Percentiles rank a stretch among this genome's conserved stretches.
Evolutionary conservation across 2,113 vertebrate genomes (phyloP).

Genomic region (Merops nubicus): DNA sequence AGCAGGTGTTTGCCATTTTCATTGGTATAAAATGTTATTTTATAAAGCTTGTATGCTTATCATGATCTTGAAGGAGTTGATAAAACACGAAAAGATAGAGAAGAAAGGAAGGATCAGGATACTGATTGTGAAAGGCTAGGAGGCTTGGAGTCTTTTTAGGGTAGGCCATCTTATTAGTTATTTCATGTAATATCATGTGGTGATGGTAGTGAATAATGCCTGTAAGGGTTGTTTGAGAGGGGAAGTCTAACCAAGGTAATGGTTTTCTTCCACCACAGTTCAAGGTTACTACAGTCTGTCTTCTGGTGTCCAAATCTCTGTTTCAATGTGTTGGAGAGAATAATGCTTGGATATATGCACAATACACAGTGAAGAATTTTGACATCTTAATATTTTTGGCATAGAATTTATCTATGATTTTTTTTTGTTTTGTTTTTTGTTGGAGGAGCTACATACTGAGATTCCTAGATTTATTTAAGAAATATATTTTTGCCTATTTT

Average conservation of each 20-base stretch:
- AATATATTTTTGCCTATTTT: background rate
- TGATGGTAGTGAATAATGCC: background rate
- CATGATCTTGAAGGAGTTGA: background rate
- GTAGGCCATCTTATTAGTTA: background rate
- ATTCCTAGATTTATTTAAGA: background rate
- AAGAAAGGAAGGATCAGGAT: background rate
- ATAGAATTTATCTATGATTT: background rate
- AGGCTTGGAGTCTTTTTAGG: background rate
- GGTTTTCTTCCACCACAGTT: background rate
- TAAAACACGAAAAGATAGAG: background rate
- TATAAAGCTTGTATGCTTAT: background rate
- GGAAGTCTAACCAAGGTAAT: background rate
- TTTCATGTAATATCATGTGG: background rate
- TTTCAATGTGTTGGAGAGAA: background rate
- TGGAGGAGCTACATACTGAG: background rate
- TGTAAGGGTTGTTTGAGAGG: background rate
- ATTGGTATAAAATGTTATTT: background rate
- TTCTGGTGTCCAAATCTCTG: background rate
- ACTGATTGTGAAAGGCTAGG: background rate
- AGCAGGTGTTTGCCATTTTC: background rate
- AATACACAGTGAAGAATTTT: background rate
- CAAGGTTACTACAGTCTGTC: background rate
- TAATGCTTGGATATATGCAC: background rate
- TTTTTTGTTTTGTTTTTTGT: too few species aligned
- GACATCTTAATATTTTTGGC: background rate